Evolutionary conservation across 2,797 vertebrate genomes (phyloP), one percentile per base, ranked within the genome.

Genomic region (Triplophysa yarkandensis): DNA sequence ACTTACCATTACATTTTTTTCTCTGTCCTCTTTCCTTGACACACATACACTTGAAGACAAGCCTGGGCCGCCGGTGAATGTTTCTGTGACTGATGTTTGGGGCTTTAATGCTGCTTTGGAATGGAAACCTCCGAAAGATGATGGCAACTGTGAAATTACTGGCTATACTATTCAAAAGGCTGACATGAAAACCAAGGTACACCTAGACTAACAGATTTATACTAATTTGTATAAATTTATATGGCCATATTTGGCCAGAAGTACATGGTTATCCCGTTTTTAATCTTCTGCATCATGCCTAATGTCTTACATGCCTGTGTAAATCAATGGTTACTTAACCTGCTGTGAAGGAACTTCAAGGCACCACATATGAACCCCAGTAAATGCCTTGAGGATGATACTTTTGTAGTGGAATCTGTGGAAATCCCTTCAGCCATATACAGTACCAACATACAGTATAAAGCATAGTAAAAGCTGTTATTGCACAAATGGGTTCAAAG

Each of bases 101-200:
- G 94, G 95, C 17, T 94, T 93, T 76, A 97, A 96, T 0, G 95
- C 94, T 0, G 86, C 94, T 11, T 78, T 97, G 74, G 93, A 96
- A 77, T 97, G 95, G 95, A 90, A 93, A 83, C 92, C 89, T 0
- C 95, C 95, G 10, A 94, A 88, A 78, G 94, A 97, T 5, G 85
- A 92, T 0, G 95, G 95, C 54, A 97, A 97, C 88, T 87, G 86
- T 0, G 95, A 97, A 30, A 89, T 97, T 81, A 92, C 80, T 0
- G 94, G 95, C 50, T 96, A 97, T 80, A 87, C 91, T 0, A 84
- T 96, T 65, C 92, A 96, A 87, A 97, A 96, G 79, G 91, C 94
- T 0, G 95, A 97, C 89, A 90, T 89, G 89, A 97, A 95, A 82
- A 95, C 94, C 1, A 94, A 93, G 93, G 95, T 96, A 82, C 68